Evolutionary conservation across 2,113 vertebrate species (phyloP).

Genomic region (Marmota monax): DNA sequence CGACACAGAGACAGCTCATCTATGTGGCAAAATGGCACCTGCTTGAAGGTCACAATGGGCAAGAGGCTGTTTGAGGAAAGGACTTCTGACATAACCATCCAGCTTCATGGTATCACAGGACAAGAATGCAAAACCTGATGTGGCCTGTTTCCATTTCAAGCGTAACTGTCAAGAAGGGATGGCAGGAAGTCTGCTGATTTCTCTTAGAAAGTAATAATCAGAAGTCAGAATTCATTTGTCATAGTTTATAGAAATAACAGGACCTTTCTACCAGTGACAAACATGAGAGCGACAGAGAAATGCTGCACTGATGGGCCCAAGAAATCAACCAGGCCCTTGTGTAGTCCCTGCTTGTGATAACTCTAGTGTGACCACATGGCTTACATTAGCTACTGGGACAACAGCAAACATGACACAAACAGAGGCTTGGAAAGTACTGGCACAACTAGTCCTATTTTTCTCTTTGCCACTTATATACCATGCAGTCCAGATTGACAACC

Average conservation of each 20-base stretch:
- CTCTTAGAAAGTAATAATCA: conserved; percentile 11
- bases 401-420: not conserved
- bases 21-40: not conserved
- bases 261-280: not conserved
- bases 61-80: conserved; percentile 4
- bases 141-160: not conserved
- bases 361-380: not conserved
- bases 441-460: not conserved
- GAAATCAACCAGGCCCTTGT: not conserved
- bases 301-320: not conserved
- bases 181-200: conserved; percentile 26
- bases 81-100: not conserved
- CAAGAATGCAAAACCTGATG: not conserved
- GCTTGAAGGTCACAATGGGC: not conserved
- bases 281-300: not conserved
- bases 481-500: not conserved
- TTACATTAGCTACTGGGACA: not conserved
- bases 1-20: not conserved
- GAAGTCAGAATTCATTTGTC: not conserved
- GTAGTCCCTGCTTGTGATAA: not conserved
- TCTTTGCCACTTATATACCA: not conserved
- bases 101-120: not conserved
- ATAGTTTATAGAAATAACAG: not conserved
- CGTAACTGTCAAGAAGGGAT: not conserved
- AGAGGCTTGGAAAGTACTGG: not conserved